These are phyloP conservation scores for Drosophila orosa DNA, from an alignment of 1,140 invertebrate species.

Conservation along the genomic window DNA sequence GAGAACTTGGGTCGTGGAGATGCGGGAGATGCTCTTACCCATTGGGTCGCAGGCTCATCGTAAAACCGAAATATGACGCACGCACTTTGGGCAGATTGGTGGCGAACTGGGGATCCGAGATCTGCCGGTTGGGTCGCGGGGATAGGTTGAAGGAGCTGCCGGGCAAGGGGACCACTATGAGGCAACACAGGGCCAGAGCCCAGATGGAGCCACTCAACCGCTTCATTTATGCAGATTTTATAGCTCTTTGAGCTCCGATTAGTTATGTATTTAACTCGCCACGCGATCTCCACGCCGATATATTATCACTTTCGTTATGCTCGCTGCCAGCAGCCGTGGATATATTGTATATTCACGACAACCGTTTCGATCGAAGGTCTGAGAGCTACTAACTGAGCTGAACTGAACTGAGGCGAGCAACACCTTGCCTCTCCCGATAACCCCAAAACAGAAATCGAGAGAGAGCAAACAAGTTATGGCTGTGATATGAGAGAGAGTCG, in stretches of 20 bases:
- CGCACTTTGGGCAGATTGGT: slow-evolving; percentile 72
- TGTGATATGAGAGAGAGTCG: slow-evolving; percentile 10
- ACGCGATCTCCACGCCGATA: slow-evolving; percentile 9
- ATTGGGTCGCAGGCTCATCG: slow-evolving; percentile 66
- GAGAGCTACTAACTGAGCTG: slow-evolving; percentile 20
- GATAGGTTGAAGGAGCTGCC: slow-evolving; percentile 72
- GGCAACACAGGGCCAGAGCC: slow-evolving; percentile 11
- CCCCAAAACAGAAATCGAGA: neutral
- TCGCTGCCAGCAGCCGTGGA: neutral
- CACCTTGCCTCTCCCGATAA: slow-evolving; percentile 1
- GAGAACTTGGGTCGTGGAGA: neutral
- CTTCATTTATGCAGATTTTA: slow-evolving; percentile 25
- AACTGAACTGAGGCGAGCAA: neutral
- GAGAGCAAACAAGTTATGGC: slow-evolving; percentile 10
- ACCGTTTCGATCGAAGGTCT: slow-evolving; percentile 26
- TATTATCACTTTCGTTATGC: slow-evolving; percentile 41
- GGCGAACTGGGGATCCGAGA: slow-evolving; percentile 69
- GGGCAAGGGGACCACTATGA: slow-evolving; percentile 9
- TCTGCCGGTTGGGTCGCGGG: slow-evolving; percentile 70
- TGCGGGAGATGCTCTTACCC: slow-evolving; percentile 68
- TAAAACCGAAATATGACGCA: slow-evolving; percentile 83
- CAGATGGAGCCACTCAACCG: slow-evolving; percentile 27
- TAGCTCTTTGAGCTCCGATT: neutral
- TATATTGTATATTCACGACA: neutral
- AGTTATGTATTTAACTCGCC: slow-evolving; percentile 21